Base-by-base conservation (phyloP, 2,113 vertebrate genomes). In the Setophaga coronata region DNA sequence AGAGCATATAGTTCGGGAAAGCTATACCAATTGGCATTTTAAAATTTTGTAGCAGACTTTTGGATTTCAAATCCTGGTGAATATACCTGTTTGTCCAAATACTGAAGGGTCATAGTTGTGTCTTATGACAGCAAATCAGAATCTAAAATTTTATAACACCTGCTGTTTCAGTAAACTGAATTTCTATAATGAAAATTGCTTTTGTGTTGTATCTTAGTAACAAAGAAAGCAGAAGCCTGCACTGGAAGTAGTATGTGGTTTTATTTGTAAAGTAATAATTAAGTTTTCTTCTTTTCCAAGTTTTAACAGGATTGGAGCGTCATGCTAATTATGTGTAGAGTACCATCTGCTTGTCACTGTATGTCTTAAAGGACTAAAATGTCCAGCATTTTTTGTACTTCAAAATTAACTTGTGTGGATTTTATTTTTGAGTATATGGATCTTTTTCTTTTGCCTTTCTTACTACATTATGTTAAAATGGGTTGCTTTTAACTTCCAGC, bases 401-500 rank as follows among this genome's bases (percentile, higher is more conserved):
- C 9, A 51, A 6, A 70, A 73, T 90, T 38, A 43, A 60, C 14
- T 70, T 9, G 0, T 12, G 2, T 48, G 6, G 38, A 33, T 72
- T 93, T 82, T 90, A 62, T 18, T 81, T 77, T 77, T 70, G 40
- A 79, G 8, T 43, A 8, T 64, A 33, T 26, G 14, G 16, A 13
- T 62, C 10, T 56, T 72, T 60, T 79, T 47, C 17, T 71, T 83
- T 79, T 73, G n/a, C 25, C 12, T 61, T 88, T 82, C 20, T 60
- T 82, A 43, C 20, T 65, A 9, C 13, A 7, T 38, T 43, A 7
- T 78, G 28, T 93, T 74, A 40, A 38, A 91, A 70, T 38, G 3
- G 12, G 67, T 88, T 92, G 26, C 29, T 82, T 67, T 87, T 87
- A 69, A 70, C 53, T 96, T 93, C 20, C 92, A 99, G 99, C 98